Conservation (phyloP, 2,888 invertebrate genomes). For the Ctenicera cuprea region DNA sequence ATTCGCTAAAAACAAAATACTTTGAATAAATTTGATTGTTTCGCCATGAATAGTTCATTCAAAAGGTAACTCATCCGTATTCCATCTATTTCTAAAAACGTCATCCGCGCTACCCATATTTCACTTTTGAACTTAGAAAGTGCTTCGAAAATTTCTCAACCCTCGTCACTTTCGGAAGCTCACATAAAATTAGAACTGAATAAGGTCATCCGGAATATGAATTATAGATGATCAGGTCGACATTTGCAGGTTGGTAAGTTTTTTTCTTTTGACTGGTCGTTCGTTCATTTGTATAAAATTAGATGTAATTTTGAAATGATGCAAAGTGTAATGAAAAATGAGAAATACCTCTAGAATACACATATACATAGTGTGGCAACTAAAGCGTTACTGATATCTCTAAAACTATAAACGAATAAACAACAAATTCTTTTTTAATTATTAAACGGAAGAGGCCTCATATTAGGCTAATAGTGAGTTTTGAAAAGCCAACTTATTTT, state of each 20-base stretch:
- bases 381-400: no score
- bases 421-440: no score
- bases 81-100: constrained; percentile 33
- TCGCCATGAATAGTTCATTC: constrained; percentile 17
- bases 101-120: constrained; percentile 15
- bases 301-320: no score
- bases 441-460: no score
- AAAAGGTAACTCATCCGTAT: constrained; percentile 9
- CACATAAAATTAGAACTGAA: constrained; percentile 31
- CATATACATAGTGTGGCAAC: no score
- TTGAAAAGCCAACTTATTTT: no score
- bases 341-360: no score
- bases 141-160: constrained; percentile 14
- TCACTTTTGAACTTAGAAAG: constrained; percentile 29
- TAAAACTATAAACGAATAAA: no score
- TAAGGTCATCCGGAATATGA: constrained; percentile 27
- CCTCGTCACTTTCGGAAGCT: constrained; percentile 24
- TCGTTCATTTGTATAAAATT: constrained; percentile 9
- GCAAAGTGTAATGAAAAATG: no score
- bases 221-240: constrained; percentile 25
- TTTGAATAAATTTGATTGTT: no score
- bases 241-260: constrained; percentile 12
- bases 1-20: no score
- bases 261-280: not conserved
- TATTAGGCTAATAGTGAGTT: no score